These are phyloP conservation scores for Rhinopithecus roxellana DNA, from an alignment of 2,113 vertebrate genomes.

Conservation along the genomic window DNA sequence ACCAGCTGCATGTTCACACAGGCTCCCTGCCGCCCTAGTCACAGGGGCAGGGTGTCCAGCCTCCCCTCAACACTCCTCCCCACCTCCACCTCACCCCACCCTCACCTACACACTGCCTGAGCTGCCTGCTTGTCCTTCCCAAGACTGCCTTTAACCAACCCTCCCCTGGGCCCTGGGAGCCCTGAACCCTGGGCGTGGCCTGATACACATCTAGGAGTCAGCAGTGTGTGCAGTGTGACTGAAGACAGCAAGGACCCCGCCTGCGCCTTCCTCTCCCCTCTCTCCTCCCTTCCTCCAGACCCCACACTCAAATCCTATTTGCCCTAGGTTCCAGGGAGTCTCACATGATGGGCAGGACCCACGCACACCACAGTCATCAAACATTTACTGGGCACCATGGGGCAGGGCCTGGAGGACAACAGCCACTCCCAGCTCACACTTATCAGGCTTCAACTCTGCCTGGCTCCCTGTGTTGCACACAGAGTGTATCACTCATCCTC, in stretches of 20 bases:
- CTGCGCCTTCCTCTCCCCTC: not conserved
- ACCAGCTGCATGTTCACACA: not conserved
- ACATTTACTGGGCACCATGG: not conserved
- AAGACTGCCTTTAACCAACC: not conserved
- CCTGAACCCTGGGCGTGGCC: not conserved
- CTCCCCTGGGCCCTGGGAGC: not conserved
- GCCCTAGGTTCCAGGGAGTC: not conserved
- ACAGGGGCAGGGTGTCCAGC: not conserved
- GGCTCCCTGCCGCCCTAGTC: not conserved
- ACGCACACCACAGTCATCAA: not conserved
- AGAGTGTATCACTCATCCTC: not conserved
- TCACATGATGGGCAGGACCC: not conserved
- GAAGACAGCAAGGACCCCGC: not conserved
- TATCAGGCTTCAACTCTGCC: not conserved
- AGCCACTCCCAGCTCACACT: not conserved
- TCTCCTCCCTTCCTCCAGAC: not conserved
- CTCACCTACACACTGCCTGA: not conserved
- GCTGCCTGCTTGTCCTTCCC: not conserved
- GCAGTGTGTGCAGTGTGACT: rapidly evolving
- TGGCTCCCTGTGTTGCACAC: rapidly evolving
- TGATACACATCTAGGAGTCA: not conserved
- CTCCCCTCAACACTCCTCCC: not conserved
- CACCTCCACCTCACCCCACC: not conserved
- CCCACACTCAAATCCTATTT: not conserved
- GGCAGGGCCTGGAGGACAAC: not conserved